Base-by-base conservation (phyloP, 1,140 invertebrate genomes). In the Akabosia matsudoensis region DNA sequence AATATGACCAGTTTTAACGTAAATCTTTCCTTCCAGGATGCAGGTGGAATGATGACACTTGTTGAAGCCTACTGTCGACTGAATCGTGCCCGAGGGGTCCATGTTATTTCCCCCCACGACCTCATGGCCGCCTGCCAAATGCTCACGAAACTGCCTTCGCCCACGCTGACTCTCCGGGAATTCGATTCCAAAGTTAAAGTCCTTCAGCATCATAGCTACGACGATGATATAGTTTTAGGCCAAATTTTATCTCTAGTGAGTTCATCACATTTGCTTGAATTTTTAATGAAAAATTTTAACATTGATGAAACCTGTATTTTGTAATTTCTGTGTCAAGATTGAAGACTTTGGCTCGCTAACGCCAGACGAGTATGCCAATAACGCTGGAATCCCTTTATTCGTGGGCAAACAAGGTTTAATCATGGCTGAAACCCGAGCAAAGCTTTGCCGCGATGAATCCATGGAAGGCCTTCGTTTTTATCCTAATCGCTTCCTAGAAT, bases 61-160 rank as follows among this genome's bases (percentile, higher is more conserved):
- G 91, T 97, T 10, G 97, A 99, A 87, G 96, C 93, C 3, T 99
- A 96, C 87, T 99, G 97, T 86, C 88, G 96, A 80, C 91, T 99
- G 3, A 99, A 99, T 83, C 88, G 94, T 84, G 93, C 93, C 2
- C 88, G 94, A 84, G 93, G 93, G 26, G 86, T 96, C 54, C 91
- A 97, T 86, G 87, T 98, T 3, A 85, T 98, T 45, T 97, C 96
- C 3, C 95, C 96, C 0, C 95, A 97, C 85, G 97, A 98, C 88
- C 87, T 98, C 79, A 85, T 97, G n/a, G 91, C 93, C 86, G 95
- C 96, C 51, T 97, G 95, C 86, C 88, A 89, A 83, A 88, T 89
- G 81, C 82, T 90, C 84, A 88, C 87, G 84, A 88, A 84, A 82
- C 89, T 86, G 84, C 88, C 83, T 82, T 85, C 84, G 83, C 93